These are phyloP conservation scores for Apteryx mantelli DNA, from an alignment of 2,113 vertebrate genomes.

Conservation along the genomic window DNA sequence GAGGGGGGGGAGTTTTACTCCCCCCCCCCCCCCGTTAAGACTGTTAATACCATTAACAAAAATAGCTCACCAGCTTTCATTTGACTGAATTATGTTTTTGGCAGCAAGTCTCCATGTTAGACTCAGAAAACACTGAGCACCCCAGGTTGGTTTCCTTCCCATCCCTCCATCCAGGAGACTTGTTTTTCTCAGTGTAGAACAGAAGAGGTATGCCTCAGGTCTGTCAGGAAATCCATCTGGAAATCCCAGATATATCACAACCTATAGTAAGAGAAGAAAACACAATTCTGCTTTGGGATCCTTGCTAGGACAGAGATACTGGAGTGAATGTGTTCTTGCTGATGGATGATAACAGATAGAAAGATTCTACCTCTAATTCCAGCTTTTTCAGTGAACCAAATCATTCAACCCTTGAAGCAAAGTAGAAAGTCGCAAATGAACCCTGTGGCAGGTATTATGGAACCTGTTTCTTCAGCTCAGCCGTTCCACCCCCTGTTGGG, in stretches of 20 bases:
- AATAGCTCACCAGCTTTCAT: background rate
- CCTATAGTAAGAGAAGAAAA: background rate
- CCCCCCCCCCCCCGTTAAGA: background rate
- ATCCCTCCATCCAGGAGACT: background rate
- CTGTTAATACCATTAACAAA: background rate
- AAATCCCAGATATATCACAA: background rate
- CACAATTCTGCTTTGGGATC: background rate
- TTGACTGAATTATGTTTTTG: background rate
- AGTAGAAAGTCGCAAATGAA: background rate
- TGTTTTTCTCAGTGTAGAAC: background rate
- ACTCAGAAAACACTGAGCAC: background rate
- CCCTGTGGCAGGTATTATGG: background rate
- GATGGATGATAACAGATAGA: background rate
- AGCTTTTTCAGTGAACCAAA: background rate
- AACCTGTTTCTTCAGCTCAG: background rate
- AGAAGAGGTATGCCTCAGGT: background rate
- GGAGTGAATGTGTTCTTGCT: background rate
- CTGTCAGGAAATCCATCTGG: background rate
- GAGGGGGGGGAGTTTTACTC: background rate
- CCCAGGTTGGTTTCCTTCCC: background rate
- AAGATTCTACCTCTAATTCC: background rate
- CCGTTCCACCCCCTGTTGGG: rapidly evolving
- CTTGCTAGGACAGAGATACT: background rate
- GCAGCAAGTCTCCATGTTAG: background rate
- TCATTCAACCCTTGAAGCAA: background rate